phyloP scores from a whole-genome alignment of 2,888 invertebrate species.

The Rhingia rostrata region DNA sequence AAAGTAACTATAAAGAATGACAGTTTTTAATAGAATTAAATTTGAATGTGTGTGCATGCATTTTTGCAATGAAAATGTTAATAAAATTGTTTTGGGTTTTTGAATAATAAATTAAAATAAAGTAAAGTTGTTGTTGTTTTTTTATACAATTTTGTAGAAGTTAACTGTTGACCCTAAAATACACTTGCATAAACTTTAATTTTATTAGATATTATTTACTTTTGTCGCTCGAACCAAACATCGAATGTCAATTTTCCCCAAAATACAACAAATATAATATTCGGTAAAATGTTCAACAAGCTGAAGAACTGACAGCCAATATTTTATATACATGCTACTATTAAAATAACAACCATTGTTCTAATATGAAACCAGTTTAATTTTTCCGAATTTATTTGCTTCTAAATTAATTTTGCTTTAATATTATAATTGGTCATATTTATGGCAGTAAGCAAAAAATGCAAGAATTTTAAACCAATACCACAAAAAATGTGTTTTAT shows the following conservation, averaged over 20 bases:
- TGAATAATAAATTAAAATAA: slow-evolving; percentile 54
- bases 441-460: too few species aligned
- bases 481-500: too few species aligned
- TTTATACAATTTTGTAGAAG: slow-evolving; percentile 7
- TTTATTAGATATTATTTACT: slow-evolving; percentile 6
- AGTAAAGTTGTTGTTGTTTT: slow-evolving; percentile 42
- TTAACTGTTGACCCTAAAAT: not conserved
- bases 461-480: too few species aligned
- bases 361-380: too few species aligned
- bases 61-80: slow-evolving; percentile 49
- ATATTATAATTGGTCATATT: too few species aligned
- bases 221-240: slow-evolving; percentile 17
- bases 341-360: too few species aligned
- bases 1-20: slow-evolving; percentile 3
- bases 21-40: slow-evolving; percentile 17
- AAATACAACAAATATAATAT: not conserved
- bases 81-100: slow-evolving; percentile 33
- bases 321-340: too few species aligned
- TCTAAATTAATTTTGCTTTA: too few species aligned
- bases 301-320: too few species aligned
- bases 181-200: not conserved
- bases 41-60: slow-evolving; percentile 54
- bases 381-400: too few species aligned
- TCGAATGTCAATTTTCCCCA: slow-evolving; percentile 67
- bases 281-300: not conserved